A percentile compares a stretch with the other conserved stretches of the same genome.
Conservation (phyloP, 2,113 vertebrate genomes). For the Onychorhynchus coronatus region DNA sequence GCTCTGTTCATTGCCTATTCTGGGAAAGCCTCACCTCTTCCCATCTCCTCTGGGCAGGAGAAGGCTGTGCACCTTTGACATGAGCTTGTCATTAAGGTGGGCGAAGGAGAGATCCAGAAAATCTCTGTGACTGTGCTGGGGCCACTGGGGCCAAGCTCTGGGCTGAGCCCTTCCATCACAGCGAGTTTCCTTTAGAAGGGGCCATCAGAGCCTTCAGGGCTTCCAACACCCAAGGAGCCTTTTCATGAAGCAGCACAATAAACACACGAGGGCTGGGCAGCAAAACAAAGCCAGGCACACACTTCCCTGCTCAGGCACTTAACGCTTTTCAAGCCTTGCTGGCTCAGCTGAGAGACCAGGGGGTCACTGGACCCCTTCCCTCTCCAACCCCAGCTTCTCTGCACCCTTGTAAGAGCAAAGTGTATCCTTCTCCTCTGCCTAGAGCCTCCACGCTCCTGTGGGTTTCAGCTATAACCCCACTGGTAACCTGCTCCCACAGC, state of each 20-base stretch:
- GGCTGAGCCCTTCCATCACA: not conserved
- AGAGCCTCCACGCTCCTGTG: accelerated
- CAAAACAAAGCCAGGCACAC: not conserved
- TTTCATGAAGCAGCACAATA: not conserved
- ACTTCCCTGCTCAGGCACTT: not conserved
- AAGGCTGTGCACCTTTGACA: not conserved
- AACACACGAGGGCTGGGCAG: not conserved
- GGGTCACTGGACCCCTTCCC: not conserved
- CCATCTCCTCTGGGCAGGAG: not conserved
- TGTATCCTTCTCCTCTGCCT: not conserved
- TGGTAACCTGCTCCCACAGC: not conserved
- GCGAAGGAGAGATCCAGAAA: not conserved
- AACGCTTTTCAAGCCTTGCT: not conserved
- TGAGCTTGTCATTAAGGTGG: not conserved
- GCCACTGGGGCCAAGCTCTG: accelerated
- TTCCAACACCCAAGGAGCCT: not conserved
- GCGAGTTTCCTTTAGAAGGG: not conserved
- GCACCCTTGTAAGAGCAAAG: not conserved
- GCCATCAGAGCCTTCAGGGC: not conserved
- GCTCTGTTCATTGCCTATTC: not conserved
- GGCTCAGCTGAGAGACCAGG: not conserved
- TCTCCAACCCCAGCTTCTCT: not conserved
- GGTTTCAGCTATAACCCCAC: not conserved
- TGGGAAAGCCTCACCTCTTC: not conserved
- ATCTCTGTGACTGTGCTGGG: not conserved